Base-by-base conservation (phyloP, 2,888 invertebrate genomes). In the Zhuqinia jingwanae region DNA sequence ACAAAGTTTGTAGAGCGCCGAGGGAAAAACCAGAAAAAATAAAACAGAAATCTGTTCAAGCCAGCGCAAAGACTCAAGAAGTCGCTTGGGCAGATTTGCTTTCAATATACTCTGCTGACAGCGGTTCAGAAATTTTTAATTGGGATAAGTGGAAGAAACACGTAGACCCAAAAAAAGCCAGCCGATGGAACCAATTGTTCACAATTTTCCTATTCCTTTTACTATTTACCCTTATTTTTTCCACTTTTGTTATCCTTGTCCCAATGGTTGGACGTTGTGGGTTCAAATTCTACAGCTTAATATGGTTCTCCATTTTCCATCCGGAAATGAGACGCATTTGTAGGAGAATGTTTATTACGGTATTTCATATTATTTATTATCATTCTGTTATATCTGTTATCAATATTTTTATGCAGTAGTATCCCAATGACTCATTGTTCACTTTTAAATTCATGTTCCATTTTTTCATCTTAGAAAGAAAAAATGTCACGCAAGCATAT, bases 381-480 rank as follows among this genome's bases (percentile, higher is more conserved):
- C n/a, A n/a, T n/a, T n/a, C n/a, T n/a, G n/a, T n/a, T n/a, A n/a
- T n/a, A n/a, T n/a, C n/a, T n/a, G n/a, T 17, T 60, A n/a, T 42
- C 11, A 25, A 10, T 17, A 15, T 6, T 13, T 45, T n/a, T 45
- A 2, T 45, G 8, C 50, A 73, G n/a, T n/a, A n/a, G n/a, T 45
- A 50, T 50, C n/a, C 15, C 53, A 42, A 58, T 77, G 13, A 53
- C 2, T n/a, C n/a, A n/a, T n/a, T n/a, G n/a, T n/a, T n/a, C n/a
- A n/a, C n/a, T n/a, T n/a, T n/a, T n/a, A n/a, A n/a, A n/a, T n/a
- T n/a, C n/a, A n/a, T n/a, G n/a, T n/a, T n/a, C n/a, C n/a, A n/a
- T n/a, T n/a, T n/a, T n/a, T n/a, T n/a, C n/a, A n/a, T n/a, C 27
- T 6, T 73, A 86, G 86, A 86, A 81, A 76, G 86, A 86, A 50